These are phyloP conservation scores for Trachythela sp. DNA, from an alignment of 64 coral and sea anemone species.

Conservation along the genomic window DNA sequence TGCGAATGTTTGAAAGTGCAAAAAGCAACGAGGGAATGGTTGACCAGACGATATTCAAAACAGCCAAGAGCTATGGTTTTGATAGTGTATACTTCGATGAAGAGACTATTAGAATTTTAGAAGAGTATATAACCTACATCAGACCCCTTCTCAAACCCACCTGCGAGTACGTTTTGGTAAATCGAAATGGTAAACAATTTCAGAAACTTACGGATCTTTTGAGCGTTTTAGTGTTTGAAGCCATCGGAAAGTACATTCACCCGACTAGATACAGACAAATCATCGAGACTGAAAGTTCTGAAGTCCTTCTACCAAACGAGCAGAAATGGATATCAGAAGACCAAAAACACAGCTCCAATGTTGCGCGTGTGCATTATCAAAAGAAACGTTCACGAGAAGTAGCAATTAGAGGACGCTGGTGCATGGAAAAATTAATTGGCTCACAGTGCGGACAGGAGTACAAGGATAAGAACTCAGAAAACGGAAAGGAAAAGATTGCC, in stretches of 20 bases:
- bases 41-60: constrained; percentile 28
- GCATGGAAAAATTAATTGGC: constrained; percentile 6
- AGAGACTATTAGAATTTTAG: not conserved
- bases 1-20: constrained; percentile 25
- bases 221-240: constrained; percentile 51
- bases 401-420: constrained; percentile 18
- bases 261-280: constrained; percentile 57
- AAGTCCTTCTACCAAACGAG: not conserved
- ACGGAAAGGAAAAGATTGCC: no score
- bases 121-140: no score
- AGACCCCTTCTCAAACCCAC: not conserved
- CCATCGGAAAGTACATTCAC: constrained; percentile 49
- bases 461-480: no score
- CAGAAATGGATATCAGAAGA: constrained; percentile 41
- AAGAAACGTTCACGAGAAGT: constrained; percentile 39
- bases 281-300: constrained; percentile 43
- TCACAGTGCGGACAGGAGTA: no score
- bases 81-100: not conserved
- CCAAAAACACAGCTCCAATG: constrained; percentile 53
- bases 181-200: constrained; percentile 39
- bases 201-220: constrained; percentile 29
- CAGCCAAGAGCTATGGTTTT: constrained; percentile 21
- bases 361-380: constrained; percentile 51
- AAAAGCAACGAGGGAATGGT: constrained; percentile 27
- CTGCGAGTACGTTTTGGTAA: constrained; percentile 57